Percentiles rank a stretch among this genome's conserved stretches.
These are phyloP conservation scores for Orestias chungarensis DNA, from an alignment of 2,797 vertebrate genomes.

Conservation along the genomic window DNA sequence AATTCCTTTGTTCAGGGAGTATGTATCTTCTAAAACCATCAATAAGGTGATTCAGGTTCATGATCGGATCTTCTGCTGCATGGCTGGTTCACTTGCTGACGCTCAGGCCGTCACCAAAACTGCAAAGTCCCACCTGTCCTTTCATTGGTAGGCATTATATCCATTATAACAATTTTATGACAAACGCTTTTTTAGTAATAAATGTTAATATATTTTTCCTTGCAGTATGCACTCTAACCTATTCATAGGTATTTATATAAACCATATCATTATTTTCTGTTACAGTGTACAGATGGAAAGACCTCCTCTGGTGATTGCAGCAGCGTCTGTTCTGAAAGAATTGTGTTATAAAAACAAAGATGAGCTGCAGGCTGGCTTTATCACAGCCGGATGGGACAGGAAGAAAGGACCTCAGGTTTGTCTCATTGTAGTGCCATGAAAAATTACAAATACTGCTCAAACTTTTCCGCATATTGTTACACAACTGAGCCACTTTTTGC, in stretches of 20 bases:
- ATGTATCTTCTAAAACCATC: slow-evolving; percentile 84
- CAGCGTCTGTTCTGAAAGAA: slow-evolving; percentile 82
- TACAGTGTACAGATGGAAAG: slow-evolving; percentile 83
- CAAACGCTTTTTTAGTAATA: not conserved
- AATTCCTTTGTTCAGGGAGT: slow-evolving; percentile 61
- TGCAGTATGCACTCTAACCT: not conserved
- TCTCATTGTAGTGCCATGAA: not conserved
- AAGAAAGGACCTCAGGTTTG: slow-evolving; percentile 84
- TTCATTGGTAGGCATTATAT: slow-evolving; percentile 72
- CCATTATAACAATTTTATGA: too few species aligned
- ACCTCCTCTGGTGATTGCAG: slow-evolving; percentile 82
- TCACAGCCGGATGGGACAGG: slow-evolving; percentile 88
- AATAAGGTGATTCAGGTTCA: slow-evolving; percentile 88
- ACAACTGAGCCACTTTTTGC: too few species aligned
- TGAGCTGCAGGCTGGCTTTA: slow-evolving; percentile 85
- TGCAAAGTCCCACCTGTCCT: slow-evolving; percentile 81
- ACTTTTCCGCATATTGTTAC: not conserved
- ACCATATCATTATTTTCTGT: too few species aligned
- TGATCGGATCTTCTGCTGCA: slow-evolving; percentile 86
- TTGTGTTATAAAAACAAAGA: slow-evolving; percentile 85
- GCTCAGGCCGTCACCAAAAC: slow-evolving; percentile 84
- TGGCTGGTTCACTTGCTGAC: slow-evolving; percentile 85
- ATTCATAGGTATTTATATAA: not conserved
- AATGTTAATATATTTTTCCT: not conserved
- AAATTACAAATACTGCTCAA: not conserved